Conservation (phyloP, 2,888 invertebrate species). For the Cordilura impudica region DNA sequence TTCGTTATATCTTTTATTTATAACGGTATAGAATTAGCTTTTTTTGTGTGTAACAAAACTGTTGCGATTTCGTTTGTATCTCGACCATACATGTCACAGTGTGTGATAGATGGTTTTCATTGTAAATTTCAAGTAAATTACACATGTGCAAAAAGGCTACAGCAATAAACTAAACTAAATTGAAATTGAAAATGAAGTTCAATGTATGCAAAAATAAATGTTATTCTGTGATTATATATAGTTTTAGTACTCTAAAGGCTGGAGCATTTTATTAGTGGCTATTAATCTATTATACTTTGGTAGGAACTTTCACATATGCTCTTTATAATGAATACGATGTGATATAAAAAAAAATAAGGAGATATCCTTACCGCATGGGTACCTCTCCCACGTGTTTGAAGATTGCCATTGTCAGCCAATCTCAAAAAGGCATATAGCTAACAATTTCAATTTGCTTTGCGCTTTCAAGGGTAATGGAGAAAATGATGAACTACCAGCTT, state of each 20-base stretch:
- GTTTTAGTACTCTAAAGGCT: conserved; percentile 11
- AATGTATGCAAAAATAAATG: conserved; percentile 37
- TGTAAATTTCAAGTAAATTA: conserved; percentile 74
- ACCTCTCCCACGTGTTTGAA: too few species aligned
- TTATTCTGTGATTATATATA: not conserved
- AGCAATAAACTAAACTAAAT: not conserved
- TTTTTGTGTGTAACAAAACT: conserved; percentile 27
- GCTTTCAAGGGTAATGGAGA: too few species aligned
- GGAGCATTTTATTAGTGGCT: not conserved
- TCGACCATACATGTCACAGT: conserved; percentile 34
- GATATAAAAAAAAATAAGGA: too few species aligned
- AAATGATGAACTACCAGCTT: too few species aligned
- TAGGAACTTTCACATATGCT: too few species aligned
- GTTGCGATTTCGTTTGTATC: conserved; percentile 13
- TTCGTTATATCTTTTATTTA: not conserved
- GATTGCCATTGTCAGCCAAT: too few species aligned
- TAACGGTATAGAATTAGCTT: not conserved
- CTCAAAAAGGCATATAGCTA: too few species aligned
- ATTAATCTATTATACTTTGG: too few species aligned
- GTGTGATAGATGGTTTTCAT: conserved; percentile 71
- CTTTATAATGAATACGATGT: too few species aligned
- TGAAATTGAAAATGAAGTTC: conserved; percentile 39
- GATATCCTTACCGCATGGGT: too few species aligned
- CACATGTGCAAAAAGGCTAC: conserved; percentile 56
- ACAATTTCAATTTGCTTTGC: too few species aligned